Conservation (phyloP, 2,888 invertebrate species). For the Chrysina gloriosa region DNA sequence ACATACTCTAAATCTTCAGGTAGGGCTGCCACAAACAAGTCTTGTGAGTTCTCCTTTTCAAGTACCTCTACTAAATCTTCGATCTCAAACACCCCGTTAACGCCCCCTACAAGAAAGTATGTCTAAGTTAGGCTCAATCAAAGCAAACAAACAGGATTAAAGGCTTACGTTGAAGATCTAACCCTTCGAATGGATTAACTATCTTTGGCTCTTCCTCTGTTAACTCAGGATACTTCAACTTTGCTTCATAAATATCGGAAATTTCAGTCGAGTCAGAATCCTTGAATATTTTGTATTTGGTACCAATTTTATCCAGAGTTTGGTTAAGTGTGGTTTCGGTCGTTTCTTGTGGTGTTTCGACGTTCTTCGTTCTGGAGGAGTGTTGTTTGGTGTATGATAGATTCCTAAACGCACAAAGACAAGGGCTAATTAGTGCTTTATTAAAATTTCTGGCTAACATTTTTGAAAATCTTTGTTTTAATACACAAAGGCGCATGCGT, state of each 20-base stretch:
- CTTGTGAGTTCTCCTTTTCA: slow-evolving; percentile 78
- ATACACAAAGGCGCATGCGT: slow-evolving; percentile 7
- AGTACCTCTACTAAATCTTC: slow-evolving; percentile 85
- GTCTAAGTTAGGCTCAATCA: background rate
- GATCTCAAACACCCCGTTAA: slow-evolving; percentile 87
- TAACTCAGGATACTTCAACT: slow-evolving; percentile 56
- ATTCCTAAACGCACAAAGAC: slow-evolving; percentile 12
- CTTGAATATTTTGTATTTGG: slow-evolving; percentile 76
- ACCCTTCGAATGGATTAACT: slow-evolving; percentile 73
- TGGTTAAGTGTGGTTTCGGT: slow-evolving; percentile 30
- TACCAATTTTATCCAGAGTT: slow-evolving; percentile 54
- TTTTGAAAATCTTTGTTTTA: slow-evolving; percentile 1
- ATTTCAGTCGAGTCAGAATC: slow-evolving; percentile 78
- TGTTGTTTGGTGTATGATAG: background rate
- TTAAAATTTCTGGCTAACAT: slow-evolving; percentile 38
- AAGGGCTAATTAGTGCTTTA: slow-evolving; percentile 19
- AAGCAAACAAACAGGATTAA: background rate
- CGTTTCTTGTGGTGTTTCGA: background rate
- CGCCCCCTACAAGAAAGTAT: slow-evolving; percentile 75
- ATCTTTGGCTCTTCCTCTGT: slow-evolving; percentile 56
- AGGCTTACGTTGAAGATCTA: slow-evolving; percentile 71
- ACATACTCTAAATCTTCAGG: slow-evolving; percentile 83
- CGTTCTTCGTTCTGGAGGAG: slow-evolving; percentile 4
- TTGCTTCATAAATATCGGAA: slow-evolving; percentile 79
- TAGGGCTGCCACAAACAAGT: slow-evolving; percentile 85